A percentile compares a stretch with the other conserved stretches of the same genome.
These are phyloP conservation scores for Teleopsis dalmanni DNA, from an alignment of 1,140 invertebrate species.

Conservation along the genomic window DNA sequence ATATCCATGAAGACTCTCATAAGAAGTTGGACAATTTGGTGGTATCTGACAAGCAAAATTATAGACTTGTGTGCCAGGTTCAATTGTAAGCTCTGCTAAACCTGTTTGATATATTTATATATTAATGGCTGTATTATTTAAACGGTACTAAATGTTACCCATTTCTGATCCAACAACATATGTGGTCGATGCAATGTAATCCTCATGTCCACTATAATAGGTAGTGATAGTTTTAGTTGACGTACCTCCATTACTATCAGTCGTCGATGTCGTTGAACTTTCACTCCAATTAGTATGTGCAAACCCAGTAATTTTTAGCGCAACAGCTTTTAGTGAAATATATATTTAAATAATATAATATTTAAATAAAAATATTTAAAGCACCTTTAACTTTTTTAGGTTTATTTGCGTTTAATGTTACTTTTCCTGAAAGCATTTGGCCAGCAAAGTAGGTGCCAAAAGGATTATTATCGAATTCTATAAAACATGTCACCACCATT, in stretches of 20 bases:
- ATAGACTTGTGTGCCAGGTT: constrained; percentile 50
- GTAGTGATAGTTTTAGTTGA: constrained; percentile 10
- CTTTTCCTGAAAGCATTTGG: constrained; percentile 47
- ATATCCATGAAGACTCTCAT: constrained; percentile 63
- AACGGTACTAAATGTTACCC: constrained; percentile 39
- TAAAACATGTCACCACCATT: constrained; percentile 44
- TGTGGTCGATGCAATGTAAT: constrained; percentile 36
- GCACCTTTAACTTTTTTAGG: constrained; percentile 46
- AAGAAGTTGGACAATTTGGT: constrained; percentile 56
- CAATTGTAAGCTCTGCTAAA: constrained; percentile 34
- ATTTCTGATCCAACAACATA: constrained; percentile 33
- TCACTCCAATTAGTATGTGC: constrained; percentile 30
- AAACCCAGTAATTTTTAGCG: constrained; percentile 31
- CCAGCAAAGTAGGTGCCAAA: constrained; percentile 48
- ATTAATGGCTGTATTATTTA: background rate
- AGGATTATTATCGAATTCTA: constrained; percentile 48
- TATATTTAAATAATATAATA: too few species aligned
- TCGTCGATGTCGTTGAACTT: constrained; percentile 17
- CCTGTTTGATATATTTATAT: too few species aligned
- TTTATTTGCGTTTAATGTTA: constrained; percentile 45
- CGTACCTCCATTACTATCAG: constrained; percentile 17
- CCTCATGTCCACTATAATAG: constrained; percentile 27
- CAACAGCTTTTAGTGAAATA: constrained; percentile 25
- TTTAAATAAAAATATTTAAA: background rate
- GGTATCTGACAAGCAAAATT: constrained; percentile 54